Evolutionary conservation across 2,797 vertebrate species (phyloP), one percentile per base, ranked within the genome.

Genomic region (Antennarius maculatus): DNA sequence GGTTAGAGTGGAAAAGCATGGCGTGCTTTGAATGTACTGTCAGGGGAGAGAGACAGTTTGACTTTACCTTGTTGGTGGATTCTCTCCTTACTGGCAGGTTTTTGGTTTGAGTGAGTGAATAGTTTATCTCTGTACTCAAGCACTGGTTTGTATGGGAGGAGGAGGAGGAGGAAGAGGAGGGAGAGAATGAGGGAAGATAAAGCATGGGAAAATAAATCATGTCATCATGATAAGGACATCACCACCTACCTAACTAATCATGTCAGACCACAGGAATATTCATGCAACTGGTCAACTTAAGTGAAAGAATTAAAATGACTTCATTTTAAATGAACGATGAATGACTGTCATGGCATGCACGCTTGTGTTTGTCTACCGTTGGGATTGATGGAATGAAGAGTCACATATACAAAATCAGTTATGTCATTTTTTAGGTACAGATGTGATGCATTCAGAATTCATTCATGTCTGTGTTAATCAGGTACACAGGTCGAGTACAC

Each of bases 61-160:
- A 96, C 94, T 90, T 86, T 98, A 99, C 97, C 97, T 98, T 96
- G 95, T 86, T 91, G 92, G 63, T 92, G 93, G 90, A 94, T 87
- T 95, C 92, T 93, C 90, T 92, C 96, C 93, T 97, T 97, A 95
- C 86, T 77, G 91, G 95, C 84, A 90, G 95, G 90, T 94, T 96
- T 97, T 94, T 91, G 93, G 93, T 96, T 88, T 92, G 96, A 95
- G 86, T 97, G 95, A 94, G 94, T 95, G 92, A 97, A 96, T 88
- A 96, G 95, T 91, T 96, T 98, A 95, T 96, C 95, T 95, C 94
- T 98, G 95, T 96, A 95, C 90, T 94, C 96, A 93, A 96, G 95
- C 86, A 98, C 97, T 98, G 94, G 94, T 92, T 85, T 84, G 69
- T 78, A 64, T 61, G 74, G 74, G 65, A 76, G 39, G 64, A 51